Evolutionary conservation across 2,113 vertebrate genomes (phyloP).

Genomic region (Leucoraja erinaceus): DNA sequence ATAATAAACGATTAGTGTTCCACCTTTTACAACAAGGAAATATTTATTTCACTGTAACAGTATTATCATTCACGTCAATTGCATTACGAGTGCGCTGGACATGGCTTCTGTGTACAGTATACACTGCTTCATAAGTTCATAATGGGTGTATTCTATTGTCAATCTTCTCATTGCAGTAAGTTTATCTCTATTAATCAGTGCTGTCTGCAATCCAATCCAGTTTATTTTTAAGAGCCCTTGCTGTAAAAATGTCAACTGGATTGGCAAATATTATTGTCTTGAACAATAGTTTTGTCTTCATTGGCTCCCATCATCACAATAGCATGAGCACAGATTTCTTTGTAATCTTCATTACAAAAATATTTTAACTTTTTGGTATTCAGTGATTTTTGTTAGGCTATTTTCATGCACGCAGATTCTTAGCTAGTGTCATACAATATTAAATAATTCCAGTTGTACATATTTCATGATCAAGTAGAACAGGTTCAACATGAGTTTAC

Average conservation of each 20-base stretch:
- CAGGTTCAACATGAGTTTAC: not conserved
- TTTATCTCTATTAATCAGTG: not conserved
- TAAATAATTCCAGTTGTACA: not conserved
- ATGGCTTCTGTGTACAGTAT: not conserved
- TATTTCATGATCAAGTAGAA: not conserved
- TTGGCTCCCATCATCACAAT: too few species aligned
- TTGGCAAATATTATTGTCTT: not conserved
- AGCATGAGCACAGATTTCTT: not conserved
- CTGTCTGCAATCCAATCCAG: not conserved
- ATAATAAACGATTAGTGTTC: not conserved
- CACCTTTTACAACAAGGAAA: not conserved
- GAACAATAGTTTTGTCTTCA: not conserved
- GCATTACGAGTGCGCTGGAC: not conserved
- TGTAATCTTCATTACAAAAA: not conserved
- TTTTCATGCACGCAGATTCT: not conserved
- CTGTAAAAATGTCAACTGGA: conserved; percentile 26
- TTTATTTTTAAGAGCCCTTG: conserved; percentile 16
- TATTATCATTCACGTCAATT: not conserved
- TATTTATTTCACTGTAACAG: not conserved
- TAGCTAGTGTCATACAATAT: not conserved
- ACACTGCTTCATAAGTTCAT: not conserved
- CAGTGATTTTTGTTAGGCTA: not conserved
- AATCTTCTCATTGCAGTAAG: not conserved
- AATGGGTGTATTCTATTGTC: not conserved
- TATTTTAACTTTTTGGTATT: not conserved